Evolutionary conservation across 2,797 vertebrate species (phyloP).

Genomic region (Numenius phaeopus): DNA sequence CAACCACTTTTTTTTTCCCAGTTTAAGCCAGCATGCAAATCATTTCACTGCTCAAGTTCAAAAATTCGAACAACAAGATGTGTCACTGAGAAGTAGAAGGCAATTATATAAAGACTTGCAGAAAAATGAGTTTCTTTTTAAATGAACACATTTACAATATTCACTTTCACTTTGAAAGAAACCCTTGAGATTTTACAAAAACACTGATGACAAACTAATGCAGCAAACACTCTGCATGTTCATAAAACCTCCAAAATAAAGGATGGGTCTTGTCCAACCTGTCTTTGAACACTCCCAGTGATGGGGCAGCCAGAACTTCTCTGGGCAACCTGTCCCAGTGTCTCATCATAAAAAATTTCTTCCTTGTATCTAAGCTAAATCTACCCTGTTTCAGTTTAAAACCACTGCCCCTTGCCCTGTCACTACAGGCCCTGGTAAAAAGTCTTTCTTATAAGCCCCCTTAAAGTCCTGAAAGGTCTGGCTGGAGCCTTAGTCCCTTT

Average conservation of each 20-base stretch:
- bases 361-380: neutral
- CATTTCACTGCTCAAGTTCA: slow-evolving; percentile 1
- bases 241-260: neutral
- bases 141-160: neutral
- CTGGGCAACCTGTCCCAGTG: neutral
- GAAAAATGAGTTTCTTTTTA: neutral
- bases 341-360: neutral
- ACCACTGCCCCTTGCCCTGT: neutral
- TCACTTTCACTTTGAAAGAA: neutral
- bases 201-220: neutral
- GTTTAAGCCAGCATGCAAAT: slow-evolving; percentile 36
- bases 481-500: neutral
- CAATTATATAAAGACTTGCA: neutral
- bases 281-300: neutral
- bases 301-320: neutral
- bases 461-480: neutral
- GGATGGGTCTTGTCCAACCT: neutral
- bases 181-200: neutral
- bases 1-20: neutral
- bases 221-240: neutral
- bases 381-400: neutral
- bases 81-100: neutral
- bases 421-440: neutral
- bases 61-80: neutral
- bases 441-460: neutral